phyloP scores from a whole-genome alignment of 2,888 invertebrate genomes.

The Digitonthophagus gazella region DNA sequence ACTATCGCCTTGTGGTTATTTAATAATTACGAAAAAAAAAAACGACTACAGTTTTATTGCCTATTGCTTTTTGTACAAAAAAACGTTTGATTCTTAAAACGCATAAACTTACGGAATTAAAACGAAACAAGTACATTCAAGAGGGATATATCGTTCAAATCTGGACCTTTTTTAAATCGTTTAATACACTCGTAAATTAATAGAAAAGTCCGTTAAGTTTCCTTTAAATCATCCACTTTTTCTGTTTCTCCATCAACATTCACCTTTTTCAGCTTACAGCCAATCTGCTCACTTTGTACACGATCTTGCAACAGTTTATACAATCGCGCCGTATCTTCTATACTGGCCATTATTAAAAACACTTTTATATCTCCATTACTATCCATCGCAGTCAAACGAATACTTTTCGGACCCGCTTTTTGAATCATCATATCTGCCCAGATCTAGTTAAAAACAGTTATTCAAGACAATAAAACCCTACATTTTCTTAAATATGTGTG shows the following conservation, averaged over 20 bases:
- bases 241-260: neutral
- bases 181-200: too few relatives aligned
- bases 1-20: too few relatives aligned
- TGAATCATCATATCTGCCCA: slow-evolving; percentile 93
- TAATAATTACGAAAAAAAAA: too few relatives aligned
- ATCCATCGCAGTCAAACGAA: slow-evolving; percentile 85
- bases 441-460: slow-evolving; percentile 54
- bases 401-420: slow-evolving; percentile 80
- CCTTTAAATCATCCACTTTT: neutral
- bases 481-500: too few relatives aligned
- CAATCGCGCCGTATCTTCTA: slow-evolving; percentile 67
- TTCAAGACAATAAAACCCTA: too few relatives aligned
- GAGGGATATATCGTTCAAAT: too few relatives aligned
- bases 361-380: slow-evolving; percentile 80
- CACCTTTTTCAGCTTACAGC: slow-evolving; percentile 38
- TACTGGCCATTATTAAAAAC: slow-evolving; percentile 77
- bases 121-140: too few relatives aligned
- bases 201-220: neutral
- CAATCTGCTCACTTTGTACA: slow-evolving; percentile 51
- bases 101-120: too few relatives aligned
- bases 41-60: too few relatives aligned
- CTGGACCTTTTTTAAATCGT: too few relatives aligned
- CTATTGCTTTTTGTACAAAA: too few relatives aligned
- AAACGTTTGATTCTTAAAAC: too few relatives aligned
- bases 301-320: slow-evolving; percentile 62